Evolutionary conservation across 2,888 invertebrate species (phyloP), one percentile per base, ranked within the genome.

Genomic region (Thereva unica): DNA sequence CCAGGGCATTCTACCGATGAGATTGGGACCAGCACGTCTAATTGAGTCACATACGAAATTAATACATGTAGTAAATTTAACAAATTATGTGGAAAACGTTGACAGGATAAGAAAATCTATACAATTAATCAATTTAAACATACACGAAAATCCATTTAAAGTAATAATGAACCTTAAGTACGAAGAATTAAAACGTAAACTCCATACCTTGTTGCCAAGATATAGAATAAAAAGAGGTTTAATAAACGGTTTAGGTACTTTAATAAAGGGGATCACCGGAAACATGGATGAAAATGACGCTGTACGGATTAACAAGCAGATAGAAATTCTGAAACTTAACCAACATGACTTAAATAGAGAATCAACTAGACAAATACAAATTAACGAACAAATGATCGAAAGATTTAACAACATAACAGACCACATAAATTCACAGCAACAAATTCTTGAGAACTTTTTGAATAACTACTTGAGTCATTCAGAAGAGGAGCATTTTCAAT

Each of bases 271-370:
- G 35, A 67, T 67, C 9, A 55, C 67, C 5, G 55, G 55, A 3
- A 67, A 67, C 45, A 35, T 67, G 47, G 67, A 67, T 38, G 40
- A 9, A 8, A 49, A 63, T 7, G 67, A 67, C 42, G 67, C 67
- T 10, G 6, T 47, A 7, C 9, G 34, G 7, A 38, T 67, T 9
- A 67, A 67, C 12, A 61, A 63, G 8, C 34, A 61, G 55, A 67
- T 63, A 9, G 12, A 63, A 9, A 23, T 10, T 40, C 7, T 67
- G 8, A 12, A 47, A n/a, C n/a, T 34, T 8, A 67, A 61, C 37
- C 9, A 63, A 55, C 44, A 61, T 42, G 52, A 53, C 37, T 10
- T 53, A 4, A 61, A 63, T 37, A 41, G 12, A 2, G 9, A 54
- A 9, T 6, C 54, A 9, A 55, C 37, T 6, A 42, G 47, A 47